These are phyloP conservation scores for Heterotis niloticus DNA, from an alignment of 2,113 vertebrate genomes.

Conservation along the genomic window DNA sequence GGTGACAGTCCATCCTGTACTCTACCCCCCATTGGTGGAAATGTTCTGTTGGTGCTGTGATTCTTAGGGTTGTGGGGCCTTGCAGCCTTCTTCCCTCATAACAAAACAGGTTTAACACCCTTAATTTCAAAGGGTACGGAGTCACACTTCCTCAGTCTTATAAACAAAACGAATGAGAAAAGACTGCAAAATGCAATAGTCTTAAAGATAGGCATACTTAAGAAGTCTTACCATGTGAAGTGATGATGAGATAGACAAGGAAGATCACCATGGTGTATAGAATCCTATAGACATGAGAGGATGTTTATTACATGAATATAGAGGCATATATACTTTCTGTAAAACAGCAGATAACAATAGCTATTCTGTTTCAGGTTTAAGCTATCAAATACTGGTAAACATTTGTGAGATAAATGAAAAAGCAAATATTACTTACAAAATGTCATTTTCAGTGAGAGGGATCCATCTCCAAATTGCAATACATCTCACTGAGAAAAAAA, in stretches of 20 bases:
- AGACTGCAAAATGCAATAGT: neutral
- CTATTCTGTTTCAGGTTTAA: neutral
- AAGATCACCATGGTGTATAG: slow-evolving; percentile 38
- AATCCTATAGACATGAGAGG: slow-evolving; percentile 42
- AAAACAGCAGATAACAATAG: neutral
- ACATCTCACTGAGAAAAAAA: slow-evolving; percentile 37
- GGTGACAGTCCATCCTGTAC: neutral
- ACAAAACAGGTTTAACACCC: neutral
- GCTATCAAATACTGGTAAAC: neutral
- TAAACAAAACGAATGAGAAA: neutral
- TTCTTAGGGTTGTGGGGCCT: neutral
- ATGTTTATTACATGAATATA: neutral
- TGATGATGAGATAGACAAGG: slow-evolving; percentile 45
- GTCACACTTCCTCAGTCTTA: neutral
- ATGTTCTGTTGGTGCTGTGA: neutral
- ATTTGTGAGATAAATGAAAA: neutral
- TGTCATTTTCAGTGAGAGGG: neutral
- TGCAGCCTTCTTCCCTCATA: neutral
- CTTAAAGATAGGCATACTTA: neutral
- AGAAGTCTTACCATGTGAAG: slow-evolving; percentile 52
- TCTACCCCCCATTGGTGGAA: neutral
- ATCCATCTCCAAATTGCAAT: slow-evolving; percentile 9
- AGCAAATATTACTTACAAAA: slow-evolving; percentile 7
- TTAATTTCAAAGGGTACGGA: neutral
- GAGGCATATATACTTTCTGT: neutral